Evolutionary conservation across 2,113 vertebrate species (phyloP), one percentile per base, ranked within the genome.

Genomic region (Macroglossus sobrinus): DNA sequence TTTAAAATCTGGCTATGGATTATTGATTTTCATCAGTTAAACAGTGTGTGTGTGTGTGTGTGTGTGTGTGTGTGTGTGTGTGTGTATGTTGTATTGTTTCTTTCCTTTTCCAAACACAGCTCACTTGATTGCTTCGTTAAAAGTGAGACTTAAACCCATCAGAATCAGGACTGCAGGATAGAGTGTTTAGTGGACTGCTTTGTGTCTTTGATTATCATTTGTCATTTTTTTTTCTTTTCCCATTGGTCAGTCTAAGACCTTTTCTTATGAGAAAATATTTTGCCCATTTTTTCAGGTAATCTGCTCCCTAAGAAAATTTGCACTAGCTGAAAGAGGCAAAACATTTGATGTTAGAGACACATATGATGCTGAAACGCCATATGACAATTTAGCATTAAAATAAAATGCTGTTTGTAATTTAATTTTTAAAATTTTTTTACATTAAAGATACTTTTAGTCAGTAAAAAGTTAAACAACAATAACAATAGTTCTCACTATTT

Each of bases 281-380:
- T 94, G 90, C 64, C 80, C 96, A 95, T 63, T 40, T 93, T 84
- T 96, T 93, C 96, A 96, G 94, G 84, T 97, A 92, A 79, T 81
- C 91, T 74, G 1, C 26, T 92, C 22, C 40, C 68, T 40, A 97
- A 91, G 72, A 96, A 90, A 64, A 68, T 55, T 55, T 89, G 40
- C 18, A 69, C 22, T 5, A 35, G 89, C 84, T 94, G 72, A 68
- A 87, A 94, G 91, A 96, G 8, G 63, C 71, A 89, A 68, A 1
- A 1, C 0, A 0, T 53, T 55, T 43, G 92, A 89, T 96, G 89
- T 97, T 91, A 87, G 91, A 93, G 79, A 22, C 35, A 95, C 13
- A 79, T 85, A 89, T 91, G 63, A 78, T 66, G 50, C 84, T 95
- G 55, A 86, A 94, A 97, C 96, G 14, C 35, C n/a, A 35, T 38